phyloP scores from a whole-genome alignment of 2,113 vertebrate genomes.

The Okapia johnstoni region DNA sequence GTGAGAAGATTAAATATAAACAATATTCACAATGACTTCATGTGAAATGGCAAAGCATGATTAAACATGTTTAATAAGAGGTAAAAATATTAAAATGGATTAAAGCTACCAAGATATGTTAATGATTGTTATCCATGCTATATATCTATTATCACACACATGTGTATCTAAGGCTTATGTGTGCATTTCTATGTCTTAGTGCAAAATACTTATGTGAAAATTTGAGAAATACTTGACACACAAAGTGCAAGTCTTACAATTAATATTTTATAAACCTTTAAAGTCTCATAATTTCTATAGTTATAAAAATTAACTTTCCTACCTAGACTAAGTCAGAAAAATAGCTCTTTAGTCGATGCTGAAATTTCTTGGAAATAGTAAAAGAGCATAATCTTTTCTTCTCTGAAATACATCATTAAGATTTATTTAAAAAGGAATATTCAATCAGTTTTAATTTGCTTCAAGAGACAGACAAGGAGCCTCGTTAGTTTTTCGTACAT shows the following conservation, averaged over 20 bases:
- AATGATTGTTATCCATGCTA: not conserved
- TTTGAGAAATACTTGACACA: not conserved
- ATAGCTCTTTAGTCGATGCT: not conserved
- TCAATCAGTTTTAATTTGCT: conserved; percentile 30
- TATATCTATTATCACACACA: not conserved
- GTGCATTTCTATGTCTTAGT: not conserved
- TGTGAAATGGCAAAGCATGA: not conserved
- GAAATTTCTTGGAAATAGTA: not conserved
- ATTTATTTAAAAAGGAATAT: conserved; percentile 49
- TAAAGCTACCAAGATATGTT: not conserved
- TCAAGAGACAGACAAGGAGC: not conserved
- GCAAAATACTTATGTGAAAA: not conserved
- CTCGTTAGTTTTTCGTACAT: not conserved
- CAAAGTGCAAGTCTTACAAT: not conserved
- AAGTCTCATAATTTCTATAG: not conserved
- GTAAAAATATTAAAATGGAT: not conserved
- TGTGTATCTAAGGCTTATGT: not conserved
- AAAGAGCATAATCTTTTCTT: not conserved
- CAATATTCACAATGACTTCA: not conserved
- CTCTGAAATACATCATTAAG: conserved; percentile 1
- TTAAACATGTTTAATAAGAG: not conserved
- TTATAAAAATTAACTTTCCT: conserved; percentile 8
- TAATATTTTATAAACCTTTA: not conserved
- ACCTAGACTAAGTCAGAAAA: not conserved
- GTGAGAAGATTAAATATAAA: not conserved